Percentiles rank a stretch among this genome's conserved stretches.
These are phyloP conservation scores for Yponomeuta cagnagella DNA, from an alignment of 2,888 invertebrate genomes.

Conservation along the genomic window DNA sequence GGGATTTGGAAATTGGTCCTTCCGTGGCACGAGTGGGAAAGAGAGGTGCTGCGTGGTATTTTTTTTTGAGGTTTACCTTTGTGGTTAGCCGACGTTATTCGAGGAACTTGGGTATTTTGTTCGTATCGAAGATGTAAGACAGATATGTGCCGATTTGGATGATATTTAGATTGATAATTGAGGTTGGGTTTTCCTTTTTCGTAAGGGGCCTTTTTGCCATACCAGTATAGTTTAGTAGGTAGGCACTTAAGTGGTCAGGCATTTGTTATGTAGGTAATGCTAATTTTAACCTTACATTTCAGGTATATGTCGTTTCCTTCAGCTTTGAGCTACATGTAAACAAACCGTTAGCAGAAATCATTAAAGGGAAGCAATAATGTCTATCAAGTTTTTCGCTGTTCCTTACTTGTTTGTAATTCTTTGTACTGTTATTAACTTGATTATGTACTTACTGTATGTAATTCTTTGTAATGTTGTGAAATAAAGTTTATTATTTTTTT, in stretches of 20 bases:
- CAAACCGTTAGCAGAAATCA: no score
- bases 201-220: background rate
- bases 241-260: background rate
- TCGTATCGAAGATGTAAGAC: background rate
- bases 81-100: slow-evolving; percentile 25
- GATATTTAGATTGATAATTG: background rate
- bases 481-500: no score
- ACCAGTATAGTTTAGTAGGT: background rate
- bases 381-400: no score
- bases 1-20: slow-evolving; percentile 10
- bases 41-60: background rate
- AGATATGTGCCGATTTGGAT: background rate
- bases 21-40: background rate
- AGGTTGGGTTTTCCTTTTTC: background rate
- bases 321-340: no score
- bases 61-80: slow-evolving; percentile 22
- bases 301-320: no score
- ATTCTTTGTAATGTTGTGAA: no score
- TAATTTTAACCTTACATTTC: no score
- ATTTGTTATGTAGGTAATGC: no score
- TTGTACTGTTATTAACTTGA: no score
- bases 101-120: slow-evolving; percentile 18
- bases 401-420: no score
- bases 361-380: no score
- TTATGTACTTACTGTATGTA: no score